Evolutionary conservation across 1,140 invertebrate species (phyloP), one percentile per base, ranked within the genome.

Genomic region (Bombus balteatus): DNA sequence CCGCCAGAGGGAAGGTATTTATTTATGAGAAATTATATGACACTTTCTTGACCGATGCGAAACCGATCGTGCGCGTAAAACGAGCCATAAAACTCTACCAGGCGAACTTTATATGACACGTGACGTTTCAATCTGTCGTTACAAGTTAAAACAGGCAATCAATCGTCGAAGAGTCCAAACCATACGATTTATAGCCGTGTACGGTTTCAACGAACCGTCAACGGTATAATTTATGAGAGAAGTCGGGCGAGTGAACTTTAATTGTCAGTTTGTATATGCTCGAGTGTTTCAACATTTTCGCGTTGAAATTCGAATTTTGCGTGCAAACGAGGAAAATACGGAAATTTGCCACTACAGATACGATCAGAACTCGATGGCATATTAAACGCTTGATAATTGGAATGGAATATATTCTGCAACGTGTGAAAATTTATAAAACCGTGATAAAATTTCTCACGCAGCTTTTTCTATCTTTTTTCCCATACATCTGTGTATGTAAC

Each of bases 11-110:
- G 0, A 8, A 53, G 18, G 0, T 18, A 2, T 53, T 53, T 53
- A 53, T 53, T 53, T 53, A 22, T 53, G 47, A 53, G 47, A 53
- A 53, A 32, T 32, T 79, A 10, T 41, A 25, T 12, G 65, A 53
- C 78, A 37, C 8, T 47, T 80, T 53, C 62, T 68, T 34, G 2
- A 39, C 3, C 15, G 28, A n/a, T 43, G 66, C 2, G 59, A 41
- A n/a, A 65, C 39, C 39, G 65, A 66, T n/a, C 39, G 39, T 32
- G 25, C 28, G 9, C 13, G 22, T 66, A 39, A 32, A 78, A 66
- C n/a, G 78, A 43, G 43, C 34, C 79, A 62, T 88, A 87, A 87
- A 88, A 83, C 41, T n/a, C 83, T 79, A 79, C 74, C 85, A 79
- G 62, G 47, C 73, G n/a, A 43, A 53, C 37, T 25, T 39, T 57